Percentiles rank a stretch among this genome's conserved stretches.
Conservation (phyloP, 2,113 vertebrate genomes). For the Urocitellus parryii region DNA sequence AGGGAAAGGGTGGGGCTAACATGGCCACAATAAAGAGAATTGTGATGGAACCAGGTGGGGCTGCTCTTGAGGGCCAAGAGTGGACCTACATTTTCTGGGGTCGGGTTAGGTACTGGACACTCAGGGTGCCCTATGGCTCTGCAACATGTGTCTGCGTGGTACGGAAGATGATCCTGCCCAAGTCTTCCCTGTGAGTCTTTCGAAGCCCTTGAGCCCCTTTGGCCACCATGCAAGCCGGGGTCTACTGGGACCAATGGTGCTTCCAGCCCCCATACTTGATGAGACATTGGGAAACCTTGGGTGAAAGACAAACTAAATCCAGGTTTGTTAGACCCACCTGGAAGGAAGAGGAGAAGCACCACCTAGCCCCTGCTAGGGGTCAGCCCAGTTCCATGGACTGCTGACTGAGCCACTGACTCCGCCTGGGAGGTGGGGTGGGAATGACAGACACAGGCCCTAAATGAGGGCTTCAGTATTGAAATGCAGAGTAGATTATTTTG, state of each 20-base stretch:
- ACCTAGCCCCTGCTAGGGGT: rapidly evolving
- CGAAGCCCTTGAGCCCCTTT: rapidly evolving
- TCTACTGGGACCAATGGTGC: rapidly evolving
- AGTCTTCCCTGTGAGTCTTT: constrained; percentile 71
- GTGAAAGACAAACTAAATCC: neutral
- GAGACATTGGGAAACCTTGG: neutral
- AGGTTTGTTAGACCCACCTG: rapidly evolving
- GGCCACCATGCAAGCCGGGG: rapidly evolving
- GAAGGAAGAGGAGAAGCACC: neutral
- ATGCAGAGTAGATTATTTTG: neutral
- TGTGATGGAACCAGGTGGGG: constrained; percentile 30
- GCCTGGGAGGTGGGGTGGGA: no score
- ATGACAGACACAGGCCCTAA: neutral
- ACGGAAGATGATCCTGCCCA: neutral
- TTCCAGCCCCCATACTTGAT: rapidly evolving
- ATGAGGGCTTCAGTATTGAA: neutral
- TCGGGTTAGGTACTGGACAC: neutral
- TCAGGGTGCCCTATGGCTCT: neutral
- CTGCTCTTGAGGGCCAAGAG: rapidly evolving
- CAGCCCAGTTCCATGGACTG: neutral
- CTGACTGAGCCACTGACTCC: neutral
- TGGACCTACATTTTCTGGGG: rapidly evolving
- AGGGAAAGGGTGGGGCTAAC: neutral
- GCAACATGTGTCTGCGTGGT: constrained; percentile 62
- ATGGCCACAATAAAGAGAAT: neutral